These are phyloP conservation scores for Drosophila lowei DNA, from an alignment of 1,140 invertebrate species.

Conservation along the genomic window DNA sequence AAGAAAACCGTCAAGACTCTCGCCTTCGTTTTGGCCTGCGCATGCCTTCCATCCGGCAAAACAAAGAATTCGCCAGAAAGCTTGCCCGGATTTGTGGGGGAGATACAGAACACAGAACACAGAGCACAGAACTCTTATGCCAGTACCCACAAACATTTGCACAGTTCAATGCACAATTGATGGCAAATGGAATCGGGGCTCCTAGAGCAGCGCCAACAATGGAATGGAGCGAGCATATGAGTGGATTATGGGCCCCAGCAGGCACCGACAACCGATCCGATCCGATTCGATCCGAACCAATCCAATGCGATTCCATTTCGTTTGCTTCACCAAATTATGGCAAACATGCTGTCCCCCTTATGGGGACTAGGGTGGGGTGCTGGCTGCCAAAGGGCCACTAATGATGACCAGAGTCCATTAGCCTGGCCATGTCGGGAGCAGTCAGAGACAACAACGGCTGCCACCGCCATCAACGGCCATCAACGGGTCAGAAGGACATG, in stretches of 20 bases:
- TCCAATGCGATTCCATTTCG: slow-evolving; percentile 41
- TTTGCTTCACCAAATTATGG: slow-evolving; percentile 40
- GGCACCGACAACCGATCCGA: slow-evolving; percentile 23
- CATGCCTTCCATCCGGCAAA: slow-evolving; percentile 35
- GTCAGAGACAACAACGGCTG: slow-evolving; percentile 25
- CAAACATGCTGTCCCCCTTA: slow-evolving; percentile 28
- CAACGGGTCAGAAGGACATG: slow-evolving; percentile 9
- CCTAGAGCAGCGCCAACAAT: slow-evolving; percentile 26
- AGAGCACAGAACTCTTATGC: slow-evolving; percentile 4
- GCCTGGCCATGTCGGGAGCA: slow-evolving; percentile 26
- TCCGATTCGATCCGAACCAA: slow-evolving; percentile 1
- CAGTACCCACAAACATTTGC: slow-evolving; percentile 52
- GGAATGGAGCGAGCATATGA: slow-evolving; percentile 28
- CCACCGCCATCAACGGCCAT: slow-evolving; percentile 16
- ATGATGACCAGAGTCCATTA: slow-evolving; percentile 48
- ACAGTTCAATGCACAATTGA: slow-evolving; percentile 76
- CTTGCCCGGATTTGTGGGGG: slow-evolving; percentile 1
- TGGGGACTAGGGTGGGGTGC: not conserved
- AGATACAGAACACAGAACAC: not conserved
- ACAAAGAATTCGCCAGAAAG: slow-evolving; percentile 25
- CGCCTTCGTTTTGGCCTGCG: slow-evolving; percentile 16
- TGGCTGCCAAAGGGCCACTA: slow-evolving; percentile 45
- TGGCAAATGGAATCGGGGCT: slow-evolving; percentile 35
- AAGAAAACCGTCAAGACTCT: slow-evolving; percentile 28
- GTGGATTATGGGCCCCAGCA: slow-evolving; percentile 50